Evolutionary conservation across 2,113 vertebrate species (phyloP).

Genomic region (Murina feae): DNA sequence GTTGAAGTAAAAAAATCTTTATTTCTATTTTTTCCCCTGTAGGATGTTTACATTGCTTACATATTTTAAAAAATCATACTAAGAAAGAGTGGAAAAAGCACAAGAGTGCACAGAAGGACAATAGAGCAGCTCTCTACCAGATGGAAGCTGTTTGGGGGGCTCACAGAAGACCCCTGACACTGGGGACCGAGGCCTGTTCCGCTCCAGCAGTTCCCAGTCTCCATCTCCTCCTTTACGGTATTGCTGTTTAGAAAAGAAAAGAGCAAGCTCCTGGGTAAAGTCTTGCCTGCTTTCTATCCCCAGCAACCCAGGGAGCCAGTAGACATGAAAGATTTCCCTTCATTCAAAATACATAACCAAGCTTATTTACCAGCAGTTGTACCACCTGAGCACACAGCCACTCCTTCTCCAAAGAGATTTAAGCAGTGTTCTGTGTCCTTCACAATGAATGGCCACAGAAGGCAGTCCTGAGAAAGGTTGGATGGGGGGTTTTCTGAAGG

Average conservation of each 20-base stretch:
- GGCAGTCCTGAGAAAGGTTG: neutral
- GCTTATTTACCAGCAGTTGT: neutral
- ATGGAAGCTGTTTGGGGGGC: neutral
- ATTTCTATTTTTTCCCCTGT: neutral
- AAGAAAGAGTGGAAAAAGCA: neutral
- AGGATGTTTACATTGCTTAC: neutral
- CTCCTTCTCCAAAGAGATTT: neutral
- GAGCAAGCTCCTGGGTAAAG: neutral
- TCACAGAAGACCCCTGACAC: neutral
- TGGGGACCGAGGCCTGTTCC: neutral
- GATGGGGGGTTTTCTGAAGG: neutral
- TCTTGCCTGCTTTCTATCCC: neutral
- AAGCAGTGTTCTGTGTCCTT: neutral
- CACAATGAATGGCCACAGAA: neutral
- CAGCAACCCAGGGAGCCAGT: neutral
- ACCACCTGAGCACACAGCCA: neutral
- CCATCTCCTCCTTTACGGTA: neutral
- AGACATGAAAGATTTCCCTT: neutral
- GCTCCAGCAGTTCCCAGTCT: neutral
- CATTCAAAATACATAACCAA: neutral
- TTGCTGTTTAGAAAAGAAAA: neutral
- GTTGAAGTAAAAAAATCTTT: neutral
- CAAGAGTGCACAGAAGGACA: neutral
- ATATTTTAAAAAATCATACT: neutral
- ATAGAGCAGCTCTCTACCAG: neutral